Evolutionary conservation across 2,888 invertebrate genomes (phyloP), one percentile per base, ranked within the genome.

Genomic region (Pyrgus malvae): DNA sequence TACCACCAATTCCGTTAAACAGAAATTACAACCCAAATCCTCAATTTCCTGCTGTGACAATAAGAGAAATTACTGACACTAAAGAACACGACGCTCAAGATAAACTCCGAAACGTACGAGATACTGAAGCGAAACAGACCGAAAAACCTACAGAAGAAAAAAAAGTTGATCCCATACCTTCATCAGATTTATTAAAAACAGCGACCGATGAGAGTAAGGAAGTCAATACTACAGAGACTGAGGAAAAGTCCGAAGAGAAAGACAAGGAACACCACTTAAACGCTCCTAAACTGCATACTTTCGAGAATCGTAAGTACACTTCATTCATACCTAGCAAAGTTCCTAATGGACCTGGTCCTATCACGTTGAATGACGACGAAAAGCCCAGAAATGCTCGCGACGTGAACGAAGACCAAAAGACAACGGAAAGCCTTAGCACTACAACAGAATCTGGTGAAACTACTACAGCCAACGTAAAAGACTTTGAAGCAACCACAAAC

Each of bases 271-370:
- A n/a, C n/a, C n/a, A n/a, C n/a, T n/a, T 55, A 14, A 35, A 59
- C 21, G 58, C 61, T 17, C 62, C 61, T 6, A 48, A 50, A 55
- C 5, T 50, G 23, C 29, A 45, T 11, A 37, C 55, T 16, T 35
- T 48, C n/a, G 57, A 48, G 1, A 63, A 58, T 33, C 56, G 55
- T 11, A 57, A 60, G 7, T 63, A 58, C 45, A 33, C 54, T 14
- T 54, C 51, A 11, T 6, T 44, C 29, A 44, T 50, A 17, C 48
- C 48, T 1, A 53, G 38, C 29, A 40, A 23, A 40, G 14, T 41
- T 11, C 38, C 19, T 21, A 19, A 7, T 31, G 33, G 51, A 51
- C 44, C 54, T 6, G 54, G 11, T 9, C 55, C 55, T 6, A 55
- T 56, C 6, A 53, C 53, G 21, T 31, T 40, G 5, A 16, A 44